Percentiles rank a stretch among this genome's conserved stretches.
Conservation (phyloP, 2,888 invertebrate genomes). For the Agrenia bidenticulata region DNA sequence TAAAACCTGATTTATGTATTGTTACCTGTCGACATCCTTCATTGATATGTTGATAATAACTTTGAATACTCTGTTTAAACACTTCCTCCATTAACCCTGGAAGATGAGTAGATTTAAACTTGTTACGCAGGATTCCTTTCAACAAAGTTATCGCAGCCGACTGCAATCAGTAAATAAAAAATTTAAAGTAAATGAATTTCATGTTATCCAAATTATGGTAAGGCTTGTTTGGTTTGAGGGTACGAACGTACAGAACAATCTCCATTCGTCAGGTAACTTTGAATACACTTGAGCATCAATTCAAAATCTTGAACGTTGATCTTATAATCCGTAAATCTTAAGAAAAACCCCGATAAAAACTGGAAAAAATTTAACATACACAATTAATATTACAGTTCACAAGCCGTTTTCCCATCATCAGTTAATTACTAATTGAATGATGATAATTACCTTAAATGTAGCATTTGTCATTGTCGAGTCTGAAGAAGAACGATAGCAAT, state of each 20-base stretch:
- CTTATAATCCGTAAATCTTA: conserved; percentile 37
- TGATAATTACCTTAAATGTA: conserved; percentile 38
- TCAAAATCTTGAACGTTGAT: conserved; percentile 41
- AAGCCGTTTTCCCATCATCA: neutral
- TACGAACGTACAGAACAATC: conserved; percentile 42
- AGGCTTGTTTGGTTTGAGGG: neutral
- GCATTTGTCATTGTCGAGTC: conserved; percentile 42
- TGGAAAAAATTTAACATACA: conserved; percentile 18
- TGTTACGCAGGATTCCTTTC: conserved; percentile 43
- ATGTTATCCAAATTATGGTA: neutral
- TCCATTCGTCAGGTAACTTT: conserved; percentile 41
- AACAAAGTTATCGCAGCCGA: conserved; percentile 40
- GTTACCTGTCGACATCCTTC: conserved; percentile 44
- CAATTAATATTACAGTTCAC: neutral
- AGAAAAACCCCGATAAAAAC: conserved; percentile 44
- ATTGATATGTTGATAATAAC: conserved; percentile 43
- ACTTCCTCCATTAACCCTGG: conserved; percentile 44
- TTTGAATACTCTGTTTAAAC: conserved; percentile 41
- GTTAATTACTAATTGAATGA: neutral
- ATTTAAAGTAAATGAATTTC: neutral
- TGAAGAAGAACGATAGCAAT: conserved; percentile 39
- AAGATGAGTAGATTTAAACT: conserved; percentile 31
- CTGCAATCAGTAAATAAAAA: conserved; percentile 18
- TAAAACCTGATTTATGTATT: neutral
- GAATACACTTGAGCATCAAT: conserved; percentile 43